Evolutionary conservation across 2,797 vertebrate genomes (phyloP).

Genomic region (Trachurus trachurus): DNA sequence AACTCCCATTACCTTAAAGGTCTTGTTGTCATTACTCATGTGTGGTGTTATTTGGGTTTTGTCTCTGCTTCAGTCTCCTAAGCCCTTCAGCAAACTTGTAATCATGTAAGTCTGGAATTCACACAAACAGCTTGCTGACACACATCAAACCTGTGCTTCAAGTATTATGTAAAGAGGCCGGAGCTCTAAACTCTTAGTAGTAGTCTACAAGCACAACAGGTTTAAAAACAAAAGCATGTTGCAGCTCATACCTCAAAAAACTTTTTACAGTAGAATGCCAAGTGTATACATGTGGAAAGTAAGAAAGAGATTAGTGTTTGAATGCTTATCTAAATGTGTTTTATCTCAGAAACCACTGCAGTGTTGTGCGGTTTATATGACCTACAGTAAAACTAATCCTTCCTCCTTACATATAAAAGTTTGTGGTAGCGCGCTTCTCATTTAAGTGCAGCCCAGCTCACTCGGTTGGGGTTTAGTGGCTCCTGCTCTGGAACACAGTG

Average conservation of each 20-base stretch:
- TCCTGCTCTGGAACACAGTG: slow-evolving; percentile 40
- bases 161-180: slow-evolving; percentile 61
- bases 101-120: slow-evolving; percentile 55
- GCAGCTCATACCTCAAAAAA: not conserved
- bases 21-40: slow-evolving; percentile 7
- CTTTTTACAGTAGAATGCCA: not conserved
- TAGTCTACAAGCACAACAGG: slow-evolving; percentile 39
- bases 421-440: slow-evolving; percentile 26
- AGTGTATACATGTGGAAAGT: not conserved
- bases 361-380: not conserved
- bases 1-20: slow-evolving; percentile 39
- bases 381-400: not conserved
- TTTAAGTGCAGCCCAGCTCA: slow-evolving; percentile 27
- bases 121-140: slow-evolving; percentile 59
- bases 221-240: slow-evolving; percentile 35
- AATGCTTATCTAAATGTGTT: not conserved
- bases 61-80: slow-evolving; percentile 23
- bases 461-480: slow-evolving; percentile 44
- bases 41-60: not conserved
- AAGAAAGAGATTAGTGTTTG: not conserved
- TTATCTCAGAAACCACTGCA: not conserved
- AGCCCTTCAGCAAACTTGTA: slow-evolving; percentile 41
- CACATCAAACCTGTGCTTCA: slow-evolving; percentile 75
- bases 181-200: slow-evolving; percentile 3
- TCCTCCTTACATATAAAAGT: slow-evolving; percentile 2